Evolutionary conservation across 2,888 invertebrate genomes (phyloP).

Genomic region (Dioctria linearis): DNA sequence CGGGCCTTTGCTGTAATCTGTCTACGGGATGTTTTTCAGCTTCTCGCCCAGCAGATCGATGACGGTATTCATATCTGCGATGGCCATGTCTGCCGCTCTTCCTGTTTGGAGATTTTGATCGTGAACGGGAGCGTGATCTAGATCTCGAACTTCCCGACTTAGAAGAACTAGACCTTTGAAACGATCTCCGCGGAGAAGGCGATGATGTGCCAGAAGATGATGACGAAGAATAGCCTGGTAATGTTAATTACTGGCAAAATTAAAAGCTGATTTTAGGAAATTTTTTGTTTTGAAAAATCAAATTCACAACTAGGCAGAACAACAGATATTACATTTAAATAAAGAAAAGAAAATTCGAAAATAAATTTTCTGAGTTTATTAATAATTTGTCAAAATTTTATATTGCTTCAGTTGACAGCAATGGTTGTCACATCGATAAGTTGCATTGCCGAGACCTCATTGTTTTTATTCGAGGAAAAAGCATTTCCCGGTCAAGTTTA

Average conservation of each 20-base stretch:
- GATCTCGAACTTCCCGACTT: constrained; percentile 23
- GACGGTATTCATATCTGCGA: constrained; percentile 61
- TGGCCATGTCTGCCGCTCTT: neutral
- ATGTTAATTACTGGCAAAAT: constrained; percentile 63
- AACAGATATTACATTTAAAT: no score
- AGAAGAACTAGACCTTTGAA: constrained; percentile 41
- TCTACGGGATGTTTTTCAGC: constrained; percentile 41
- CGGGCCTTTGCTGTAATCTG: constrained; percentile 28
- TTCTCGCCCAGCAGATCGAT: constrained; percentile 52
- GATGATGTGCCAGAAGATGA: constrained; percentile 45
- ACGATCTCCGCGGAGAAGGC: constrained; percentile 6
- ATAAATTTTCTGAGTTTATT: neutral
- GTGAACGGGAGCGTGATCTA: constrained; percentile 53
- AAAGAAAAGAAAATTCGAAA: neutral
- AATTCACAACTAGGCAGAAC: neutral
- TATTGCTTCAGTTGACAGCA: constrained; percentile 20
- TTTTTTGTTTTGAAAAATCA: neutral
- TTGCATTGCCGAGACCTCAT: neutral
- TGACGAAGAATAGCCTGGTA: constrained; percentile 58
- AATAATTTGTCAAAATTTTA: neutral
- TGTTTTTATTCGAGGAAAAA: neutral
- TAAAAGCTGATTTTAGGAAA: constrained; percentile 48
- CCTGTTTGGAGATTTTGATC: constrained; percentile 51
- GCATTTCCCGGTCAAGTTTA: neutral
- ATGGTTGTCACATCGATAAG: constrained; percentile 33